Evolutionary conservation across 2,113 vertebrate genomes (phyloP).

Genomic region (Trogon surrucura): DNA sequence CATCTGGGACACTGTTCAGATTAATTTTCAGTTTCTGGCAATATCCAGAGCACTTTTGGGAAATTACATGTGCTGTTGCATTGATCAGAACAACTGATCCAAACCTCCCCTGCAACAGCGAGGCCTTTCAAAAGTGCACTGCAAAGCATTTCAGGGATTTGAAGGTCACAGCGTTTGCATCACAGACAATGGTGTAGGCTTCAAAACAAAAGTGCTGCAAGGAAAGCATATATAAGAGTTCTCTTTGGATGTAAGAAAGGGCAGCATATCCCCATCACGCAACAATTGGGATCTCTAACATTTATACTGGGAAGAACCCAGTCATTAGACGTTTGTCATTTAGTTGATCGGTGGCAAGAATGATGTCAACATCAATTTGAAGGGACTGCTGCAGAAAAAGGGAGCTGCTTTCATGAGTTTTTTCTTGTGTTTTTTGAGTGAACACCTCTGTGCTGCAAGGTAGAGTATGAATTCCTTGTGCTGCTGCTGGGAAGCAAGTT

Average conservation of each 20-base stretch:
- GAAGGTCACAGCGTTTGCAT: slow-evolving; percentile 22
- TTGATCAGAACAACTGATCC: slow-evolving; percentile 2
- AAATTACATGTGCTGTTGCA: background rate
- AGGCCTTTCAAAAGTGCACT: background rate
- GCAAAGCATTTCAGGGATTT: slow-evolving; percentile 22
- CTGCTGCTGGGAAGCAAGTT: background rate
- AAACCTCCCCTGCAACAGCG: background rate
- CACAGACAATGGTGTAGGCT: background rate
- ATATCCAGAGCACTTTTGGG: background rate
- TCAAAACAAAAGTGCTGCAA: slow-evolving; percentile 28
- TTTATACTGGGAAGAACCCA: background rate
- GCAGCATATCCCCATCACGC: background rate
- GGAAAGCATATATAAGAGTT: background rate
- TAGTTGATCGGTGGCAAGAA: background rate
- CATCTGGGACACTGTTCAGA: background rate
- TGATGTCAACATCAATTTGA: background rate
- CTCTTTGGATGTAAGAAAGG: background rate
- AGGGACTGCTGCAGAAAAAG: background rate
- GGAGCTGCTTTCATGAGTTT: background rate
- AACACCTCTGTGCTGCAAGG: background rate
- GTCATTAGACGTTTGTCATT: background rate
- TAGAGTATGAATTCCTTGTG: background rate
- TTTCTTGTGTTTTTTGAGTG: background rate
- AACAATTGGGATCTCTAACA: background rate
- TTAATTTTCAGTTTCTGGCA: background rate